Base-by-base conservation (phyloP, 1,140 invertebrate species). In the Proctacanthus coquilletti region DNA sequence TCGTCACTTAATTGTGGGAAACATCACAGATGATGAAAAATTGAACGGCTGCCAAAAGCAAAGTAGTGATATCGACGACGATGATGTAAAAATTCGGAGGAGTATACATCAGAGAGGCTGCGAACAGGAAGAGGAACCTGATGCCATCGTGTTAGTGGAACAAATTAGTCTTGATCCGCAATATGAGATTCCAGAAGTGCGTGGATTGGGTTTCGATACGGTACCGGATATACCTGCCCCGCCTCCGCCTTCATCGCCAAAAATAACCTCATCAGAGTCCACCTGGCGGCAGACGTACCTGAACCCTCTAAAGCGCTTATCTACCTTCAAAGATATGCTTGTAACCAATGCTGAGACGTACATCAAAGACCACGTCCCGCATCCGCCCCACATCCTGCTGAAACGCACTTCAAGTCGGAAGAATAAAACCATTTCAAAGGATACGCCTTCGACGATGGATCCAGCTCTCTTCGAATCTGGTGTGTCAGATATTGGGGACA, bases 261-360 rank as follows among this genome's bases (percentile, higher is more conserved):
- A 5, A 38, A 33, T 33, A n/a, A 4, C 29, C 8, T 6, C 14
- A 25, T 51, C 51, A 4, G 45, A 52, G n/a, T 43, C 31, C 3
- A 32, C 41, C 4, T 35, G 31, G 5, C 52, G 45, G 36, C 42
- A 48, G 2, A 43, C 49, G 5, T 23, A 41, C 0, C 49, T 50
- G 1, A 45, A 49, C 18, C 45, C 47, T 0, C 40, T 56, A 2
- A 53, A 53, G 2, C 49, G 55, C 15, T 15, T 55, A 32, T 56
- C 58, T 36, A 56, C 53, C 3, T 56, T 52, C 14, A 53, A 49
- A 41, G 53, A 59, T 31, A 59, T 58, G 56, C 39, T 59, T 17
- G 32, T 58, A 17, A 36, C 56, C n/a, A 58, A 59, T 41, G 53
- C 56, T 2, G 56, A 59, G 31, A 39, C 53, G 1, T 59, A 56